A percentile compares a stretch with the other conserved stretches of the same genome.
phyloP scores from a whole-genome alignment of 2,113 vertebrate species.

The Picathartes gymnocephalus region DNA sequence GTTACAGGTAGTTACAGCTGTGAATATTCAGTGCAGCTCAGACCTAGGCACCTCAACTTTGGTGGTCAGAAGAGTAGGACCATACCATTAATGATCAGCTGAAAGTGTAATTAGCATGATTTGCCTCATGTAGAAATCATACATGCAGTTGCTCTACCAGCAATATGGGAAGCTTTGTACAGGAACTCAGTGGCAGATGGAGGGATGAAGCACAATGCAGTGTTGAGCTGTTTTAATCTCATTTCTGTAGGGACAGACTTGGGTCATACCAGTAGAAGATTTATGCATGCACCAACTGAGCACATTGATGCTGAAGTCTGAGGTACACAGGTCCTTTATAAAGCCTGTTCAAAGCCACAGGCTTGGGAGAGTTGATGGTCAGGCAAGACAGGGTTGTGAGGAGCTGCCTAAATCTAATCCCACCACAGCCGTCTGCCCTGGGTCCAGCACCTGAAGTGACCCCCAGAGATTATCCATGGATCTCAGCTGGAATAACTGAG shows the following conservation, averaged over 20 bases:
- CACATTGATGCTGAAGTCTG: not conserved
- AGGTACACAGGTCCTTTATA: not conserved
- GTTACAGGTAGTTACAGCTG: not conserved
- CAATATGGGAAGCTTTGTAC: not conserved
- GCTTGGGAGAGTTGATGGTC: not conserved
- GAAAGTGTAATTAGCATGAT: not conserved
- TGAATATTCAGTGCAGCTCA: not conserved
- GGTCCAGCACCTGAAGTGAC: not conserved
- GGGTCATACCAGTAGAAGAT: not conserved
- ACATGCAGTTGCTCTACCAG: not conserved
- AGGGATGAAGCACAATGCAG: not conserved
- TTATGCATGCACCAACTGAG: not conserved
- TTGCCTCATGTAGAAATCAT: not conserved
- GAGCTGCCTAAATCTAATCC: not conserved
- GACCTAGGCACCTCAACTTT: not conserved
- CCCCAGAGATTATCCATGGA: not conserved
- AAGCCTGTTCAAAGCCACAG: not conserved
- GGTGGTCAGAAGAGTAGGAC: not conserved
- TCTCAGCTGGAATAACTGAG: not conserved
- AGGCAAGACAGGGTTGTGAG: not conserved
- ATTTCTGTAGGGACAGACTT: not conserved
- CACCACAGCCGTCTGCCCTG: not conserved
- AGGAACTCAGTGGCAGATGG: not conserved
- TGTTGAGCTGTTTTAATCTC: not conserved
- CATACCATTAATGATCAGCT: not conserved